Base-by-base conservation (phyloP, 2,113 vertebrate species). In the Mormyrus iriodes region DNA sequence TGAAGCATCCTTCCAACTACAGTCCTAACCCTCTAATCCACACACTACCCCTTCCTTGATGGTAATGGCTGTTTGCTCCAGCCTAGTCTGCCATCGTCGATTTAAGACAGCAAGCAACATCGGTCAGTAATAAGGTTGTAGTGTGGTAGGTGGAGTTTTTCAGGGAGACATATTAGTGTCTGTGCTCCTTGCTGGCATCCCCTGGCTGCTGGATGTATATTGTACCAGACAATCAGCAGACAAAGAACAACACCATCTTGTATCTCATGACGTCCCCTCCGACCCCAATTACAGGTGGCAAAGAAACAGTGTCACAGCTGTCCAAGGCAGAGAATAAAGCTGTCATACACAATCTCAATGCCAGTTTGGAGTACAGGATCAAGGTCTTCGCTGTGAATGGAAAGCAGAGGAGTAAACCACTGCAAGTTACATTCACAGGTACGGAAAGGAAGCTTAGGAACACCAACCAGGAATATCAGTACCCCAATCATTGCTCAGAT, bases 391-490 rank as follows among this genome's bases (percentile, higher is more conserved):
- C 95, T 0, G 17, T 95, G 17, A 91, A 85, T 0, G 93, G 93
- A 35, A 89, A 46, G 3, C 85, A 91, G 76, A 90, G 93, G 91
- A 96, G 95, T 90, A 94, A 93, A 91, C 92, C 96, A 8, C 93
- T 95, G 2, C 83, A 87, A 65, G 95, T 92, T 83, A 94, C 89
- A 88, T 92, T 93, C 76, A 91, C 94, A 92, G 95, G 96, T 96
- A 76, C 91, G 92, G 42, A n/a, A 49, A 44, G 31, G 4, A 42
- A 17, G 4, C 35, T 15, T 35, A 15, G 5, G 35, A 79, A 42
- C 35, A 53, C 8, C 46, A 48, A 8, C 2, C 46, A 48, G 8
- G 46, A 48, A 48, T 48, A 31, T 69, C 61, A 31, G 61, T 69
- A 13, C n/a, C 35, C 73, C 73, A 79, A 15, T 19, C 31, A 79